A percentile compares a stretch with the other conserved stretches of the same genome.
Evolutionary conservation across 2,888 invertebrate species (phyloP).

Genomic region (Apamea epomidion): DNA sequence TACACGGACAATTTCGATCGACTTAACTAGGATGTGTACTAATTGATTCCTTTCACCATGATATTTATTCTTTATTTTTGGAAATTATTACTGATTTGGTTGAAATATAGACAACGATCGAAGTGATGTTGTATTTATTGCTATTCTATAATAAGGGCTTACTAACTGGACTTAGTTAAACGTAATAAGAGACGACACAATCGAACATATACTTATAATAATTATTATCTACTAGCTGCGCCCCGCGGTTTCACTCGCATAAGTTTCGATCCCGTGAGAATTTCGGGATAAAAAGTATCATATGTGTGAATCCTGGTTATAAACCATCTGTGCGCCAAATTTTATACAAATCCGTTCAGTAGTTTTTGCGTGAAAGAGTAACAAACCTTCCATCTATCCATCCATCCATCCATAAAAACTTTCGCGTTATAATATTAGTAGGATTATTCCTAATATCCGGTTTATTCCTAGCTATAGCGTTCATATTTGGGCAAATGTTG

Average conservation of each 20-base stretch:
- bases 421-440: too few species aligned
- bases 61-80: not conserved
- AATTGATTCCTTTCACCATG: not conserved
- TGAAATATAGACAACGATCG: conserved; percentile 9
- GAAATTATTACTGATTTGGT: not conserved
- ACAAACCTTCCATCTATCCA: too few species aligned
- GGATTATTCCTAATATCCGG: not conserved
- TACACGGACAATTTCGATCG: not conserved
- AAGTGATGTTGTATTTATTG: conserved; percentile 1
- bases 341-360: too few species aligned
- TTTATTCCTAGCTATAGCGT: not conserved
- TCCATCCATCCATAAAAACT: too few species aligned
- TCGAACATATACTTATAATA: not conserved
- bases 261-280: too few species aligned
- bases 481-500: not conserved
- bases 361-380: too few species aligned
- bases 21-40: not conserved
- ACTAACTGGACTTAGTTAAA: not conserved
- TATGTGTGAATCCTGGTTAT: too few species aligned
- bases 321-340: too few species aligned
- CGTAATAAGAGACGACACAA: not conserved
- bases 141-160: not conserved
- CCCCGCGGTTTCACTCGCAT: too few species aligned
- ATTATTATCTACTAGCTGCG: not conserved
- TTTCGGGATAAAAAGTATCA: too few species aligned